A percentile compares a stretch with the other conserved stretches of the same genome.
phyloP scores from a whole-genome alignment of 2,113 vertebrate genomes.

The Seriola rivoliana region DNA sequence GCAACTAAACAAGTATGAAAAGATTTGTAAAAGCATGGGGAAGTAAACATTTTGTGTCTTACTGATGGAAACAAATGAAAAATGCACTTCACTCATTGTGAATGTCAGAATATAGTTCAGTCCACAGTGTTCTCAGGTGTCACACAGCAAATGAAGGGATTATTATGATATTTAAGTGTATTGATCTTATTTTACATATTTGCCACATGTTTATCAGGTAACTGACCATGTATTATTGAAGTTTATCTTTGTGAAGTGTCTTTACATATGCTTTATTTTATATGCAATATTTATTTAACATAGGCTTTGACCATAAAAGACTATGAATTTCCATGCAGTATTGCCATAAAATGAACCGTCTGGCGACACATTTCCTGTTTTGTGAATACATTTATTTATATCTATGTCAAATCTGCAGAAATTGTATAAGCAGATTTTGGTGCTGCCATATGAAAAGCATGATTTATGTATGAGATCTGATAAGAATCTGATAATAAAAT shows the following conservation, averaged over 20 bases:
- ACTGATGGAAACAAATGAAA: constrained; percentile 29
- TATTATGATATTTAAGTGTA: constrained; percentile 61
- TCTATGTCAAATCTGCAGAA: constrained; percentile 24
- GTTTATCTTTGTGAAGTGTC: constrained; percentile 39
- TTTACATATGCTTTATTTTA: constrained; percentile 57
- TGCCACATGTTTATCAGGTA: constrained; percentile 55
- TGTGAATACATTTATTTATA: constrained; percentile 54
- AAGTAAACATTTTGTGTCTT: constrained; percentile 28
- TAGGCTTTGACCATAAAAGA: constrained; percentile 35
- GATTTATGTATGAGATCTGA: constrained; percentile 58
- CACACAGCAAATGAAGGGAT: constrained; percentile 74
- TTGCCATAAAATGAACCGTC: constrained; percentile 37
- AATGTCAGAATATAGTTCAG: constrained; percentile 56
- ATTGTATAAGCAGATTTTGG: constrained; percentile 18
- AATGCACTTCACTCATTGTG: constrained; percentile 53
- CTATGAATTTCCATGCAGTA: constrained; percentile 47
- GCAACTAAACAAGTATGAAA: constrained; percentile 5
- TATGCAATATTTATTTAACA: constrained; percentile 71
- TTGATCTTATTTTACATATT: constrained; percentile 55
- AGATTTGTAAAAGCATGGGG: constrained; percentile 1
- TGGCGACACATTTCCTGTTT: constrained; percentile 38
- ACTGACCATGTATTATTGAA: constrained; percentile 46
- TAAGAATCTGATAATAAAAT: constrained; percentile 61
- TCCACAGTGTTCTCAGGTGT: constrained; percentile 74
- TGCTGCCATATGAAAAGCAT: constrained; percentile 48